Evolutionary conservation across 2,113 vertebrate species (phyloP).

Genomic region (Thalassoma bifasciatum): DNA sequence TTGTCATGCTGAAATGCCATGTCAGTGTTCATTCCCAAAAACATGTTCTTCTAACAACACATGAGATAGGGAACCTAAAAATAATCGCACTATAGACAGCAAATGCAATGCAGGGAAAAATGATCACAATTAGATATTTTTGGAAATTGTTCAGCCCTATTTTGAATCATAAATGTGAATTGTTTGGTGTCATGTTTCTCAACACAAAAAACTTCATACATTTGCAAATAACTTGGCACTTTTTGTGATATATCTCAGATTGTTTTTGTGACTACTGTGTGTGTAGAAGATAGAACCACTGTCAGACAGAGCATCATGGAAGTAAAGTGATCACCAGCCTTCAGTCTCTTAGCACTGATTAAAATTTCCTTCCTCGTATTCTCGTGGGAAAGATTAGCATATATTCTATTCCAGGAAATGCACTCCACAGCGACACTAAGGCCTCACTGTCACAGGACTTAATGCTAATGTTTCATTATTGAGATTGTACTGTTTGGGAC

Average conservation of each 20-base stretch:
- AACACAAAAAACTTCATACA: no score
- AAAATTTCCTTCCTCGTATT: slow-evolving; percentile 4
- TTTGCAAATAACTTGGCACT: no score
- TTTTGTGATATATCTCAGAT: background rate
- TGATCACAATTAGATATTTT: no score
- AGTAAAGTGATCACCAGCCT: slow-evolving; percentile 29
- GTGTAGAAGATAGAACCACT: slow-evolving; percentile 10
- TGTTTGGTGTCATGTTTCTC: no score
- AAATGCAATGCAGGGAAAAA: no score
- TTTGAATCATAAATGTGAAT: no score
- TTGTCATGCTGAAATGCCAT: no score
- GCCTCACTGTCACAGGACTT: slow-evolving; percentile 46
- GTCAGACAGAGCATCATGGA: slow-evolving; percentile 32
- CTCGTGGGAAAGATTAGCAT: slow-evolving; percentile 51
- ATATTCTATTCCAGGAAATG: slow-evolving; percentile 52
- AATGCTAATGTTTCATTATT: slow-evolving; percentile 62
- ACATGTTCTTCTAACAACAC: no score
- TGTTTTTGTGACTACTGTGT: background rate
- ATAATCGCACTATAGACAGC: no score
- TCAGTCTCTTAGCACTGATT: slow-evolving; percentile 44
- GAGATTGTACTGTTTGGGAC: slow-evolving; percentile 46
- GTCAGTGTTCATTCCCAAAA: no score
- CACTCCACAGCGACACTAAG: slow-evolving; percentile 17
- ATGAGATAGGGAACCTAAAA: no score
- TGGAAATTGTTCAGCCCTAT: no score